These are phyloP conservation scores for Paramormyrops hopkinsi DNA, from an alignment of 2,797 vertebrate genomes.

Conservation along the genomic window DNA sequence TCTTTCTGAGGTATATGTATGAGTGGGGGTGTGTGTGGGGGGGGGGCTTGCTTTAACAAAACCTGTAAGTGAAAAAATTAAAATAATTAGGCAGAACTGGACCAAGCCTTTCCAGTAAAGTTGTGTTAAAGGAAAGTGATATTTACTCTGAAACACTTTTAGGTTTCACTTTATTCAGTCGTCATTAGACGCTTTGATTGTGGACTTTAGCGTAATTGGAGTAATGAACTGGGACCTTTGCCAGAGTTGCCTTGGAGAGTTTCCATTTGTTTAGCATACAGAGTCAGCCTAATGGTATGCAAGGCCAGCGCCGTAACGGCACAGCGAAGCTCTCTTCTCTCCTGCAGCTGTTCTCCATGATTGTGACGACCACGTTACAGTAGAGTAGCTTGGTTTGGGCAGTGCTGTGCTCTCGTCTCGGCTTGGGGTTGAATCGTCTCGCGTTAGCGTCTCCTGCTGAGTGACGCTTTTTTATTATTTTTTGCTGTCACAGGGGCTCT, in stretches of 20 bases:
- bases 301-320: not conserved
- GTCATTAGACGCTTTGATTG: not conserved
- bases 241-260: conserved; percentile 1
- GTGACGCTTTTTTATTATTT: not conserved
- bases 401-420: not conserved
- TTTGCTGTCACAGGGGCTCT: conserved; percentile 78
- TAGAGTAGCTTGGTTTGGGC: not conserved
- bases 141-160: not conserved
- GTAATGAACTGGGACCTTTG: not conserved
- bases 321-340: conserved; percentile 11
- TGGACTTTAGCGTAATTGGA: not conserved
- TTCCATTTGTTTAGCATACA: not conserved
- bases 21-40: not conserved
- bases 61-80: not conserved
- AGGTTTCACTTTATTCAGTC: not conserved
- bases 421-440: too few relatives aligned
- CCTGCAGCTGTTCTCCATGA: not conserved
- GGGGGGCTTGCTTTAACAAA: not conserved
- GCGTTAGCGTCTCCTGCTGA: not conserved
- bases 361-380: not conserved
- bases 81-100: not conserved
- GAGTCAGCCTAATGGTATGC: not conserved
- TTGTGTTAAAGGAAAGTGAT: not conserved
- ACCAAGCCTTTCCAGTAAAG: not conserved
- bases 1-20: conserved; percentile 21